Evolutionary conservation across 2,888 invertebrate genomes (phyloP).

Genomic region (Caenorhabditis becei): DNA sequence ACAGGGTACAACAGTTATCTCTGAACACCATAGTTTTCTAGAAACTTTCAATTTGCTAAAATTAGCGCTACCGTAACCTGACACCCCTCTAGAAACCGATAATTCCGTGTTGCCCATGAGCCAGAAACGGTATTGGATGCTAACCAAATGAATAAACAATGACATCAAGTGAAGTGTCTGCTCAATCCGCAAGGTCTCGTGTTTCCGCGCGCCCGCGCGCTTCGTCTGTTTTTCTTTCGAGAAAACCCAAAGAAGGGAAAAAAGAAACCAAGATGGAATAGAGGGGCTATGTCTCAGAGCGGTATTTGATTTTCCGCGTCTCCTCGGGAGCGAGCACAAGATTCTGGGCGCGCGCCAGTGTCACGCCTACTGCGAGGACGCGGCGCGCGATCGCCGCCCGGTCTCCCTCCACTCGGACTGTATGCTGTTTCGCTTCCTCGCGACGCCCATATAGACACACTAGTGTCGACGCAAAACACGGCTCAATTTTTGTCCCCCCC

Average conservation of each 20-base stretch:
- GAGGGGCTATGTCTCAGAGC: conserved; percentile 34
- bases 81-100: neutral
- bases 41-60: conserved; percentile 4
- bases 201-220: conserved; percentile 44
- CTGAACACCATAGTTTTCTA: too few relatives aligned
- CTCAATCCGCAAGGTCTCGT: conserved; percentile 50
- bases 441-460: conserved; percentile 57
- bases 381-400: conserved; percentile 29
- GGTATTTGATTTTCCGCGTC: conserved; percentile 55
- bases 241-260: conserved; percentile 24
- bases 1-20: too few relatives aligned
- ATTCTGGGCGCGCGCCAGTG: conserved; percentile 28
- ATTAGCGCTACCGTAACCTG: conserved; percentile 1
- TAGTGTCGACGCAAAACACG: conserved; percentile 61
- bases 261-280: conserved; percentile 29
- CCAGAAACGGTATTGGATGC: conserved; percentile 28
- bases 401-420: conserved; percentile 40
- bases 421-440: conserved; percentile 57
- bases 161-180: conserved; percentile 47
- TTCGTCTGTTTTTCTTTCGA: neutral
- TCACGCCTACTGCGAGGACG: conserved; percentile 47
- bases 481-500: conserved; percentile 27
- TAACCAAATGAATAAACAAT: conserved; percentile 52
- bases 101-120: conserved; percentile 8
- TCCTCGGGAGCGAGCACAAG: conserved; percentile 25